Conservation (phyloP, 2,888 invertebrate genomes). For the Callimorpha dominula region DNA sequence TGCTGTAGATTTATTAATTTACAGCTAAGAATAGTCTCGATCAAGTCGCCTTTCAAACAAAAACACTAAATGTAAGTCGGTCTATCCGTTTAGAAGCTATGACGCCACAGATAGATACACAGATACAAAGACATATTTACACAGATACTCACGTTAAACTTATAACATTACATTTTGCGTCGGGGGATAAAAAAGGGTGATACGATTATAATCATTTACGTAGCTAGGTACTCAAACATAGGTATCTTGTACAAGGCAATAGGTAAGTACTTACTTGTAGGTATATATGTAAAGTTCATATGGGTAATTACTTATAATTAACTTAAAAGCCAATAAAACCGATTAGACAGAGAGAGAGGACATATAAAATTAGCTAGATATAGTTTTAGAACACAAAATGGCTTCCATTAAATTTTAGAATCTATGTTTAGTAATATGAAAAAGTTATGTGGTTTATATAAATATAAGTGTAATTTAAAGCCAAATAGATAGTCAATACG, state of each 20-base stretch:
- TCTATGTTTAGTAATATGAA: neutral
- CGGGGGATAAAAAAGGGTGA: neutral
- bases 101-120: no score
- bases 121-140: no score
- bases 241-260: neutral
- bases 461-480: no score
- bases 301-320: neutral
- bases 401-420: neutral
- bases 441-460: no score
- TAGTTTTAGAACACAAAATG: neutral
- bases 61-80: no score
- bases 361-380: neutral
- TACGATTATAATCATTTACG: neutral
- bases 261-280: neutral
- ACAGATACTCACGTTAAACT: no score
- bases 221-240: neutral
- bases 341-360: neutral
- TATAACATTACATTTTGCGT: no score
- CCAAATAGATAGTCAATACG: no score
- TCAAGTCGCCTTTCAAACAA: no score
- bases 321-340: neutral
- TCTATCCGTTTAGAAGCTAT: no score
- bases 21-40: no score
- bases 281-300: neutral
- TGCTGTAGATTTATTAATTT: no score